Evolutionary conservation across 2,888 invertebrate genomes (phyloP).

Genomic region (Nemapogon koenigi): DNA sequence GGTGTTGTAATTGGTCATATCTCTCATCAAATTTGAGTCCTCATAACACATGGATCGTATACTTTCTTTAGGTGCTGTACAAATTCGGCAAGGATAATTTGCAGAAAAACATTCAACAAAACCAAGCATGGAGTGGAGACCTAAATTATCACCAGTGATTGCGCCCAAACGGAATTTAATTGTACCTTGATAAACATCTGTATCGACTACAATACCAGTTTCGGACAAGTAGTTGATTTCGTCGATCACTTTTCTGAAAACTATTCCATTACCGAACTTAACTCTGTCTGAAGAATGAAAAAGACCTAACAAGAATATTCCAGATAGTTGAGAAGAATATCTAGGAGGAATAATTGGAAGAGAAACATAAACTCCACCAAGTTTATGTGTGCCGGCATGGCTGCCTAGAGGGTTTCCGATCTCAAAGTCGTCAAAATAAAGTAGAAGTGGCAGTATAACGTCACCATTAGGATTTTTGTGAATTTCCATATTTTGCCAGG

Average conservation of each 20-base stretch:
- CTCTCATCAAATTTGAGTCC: conserved; percentile 1
- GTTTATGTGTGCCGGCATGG: conserved; percentile 12
- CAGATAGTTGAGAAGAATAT: conserved; percentile 8
- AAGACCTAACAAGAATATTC: conserved; percentile 11
- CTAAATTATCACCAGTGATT: conserved; percentile 17
- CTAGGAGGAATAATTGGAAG: conserved; percentile 12
- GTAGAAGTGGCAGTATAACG: conserved; percentile 7
- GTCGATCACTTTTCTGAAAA: conserved; percentile 8
- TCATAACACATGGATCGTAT: conserved; percentile 9
- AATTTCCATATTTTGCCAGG: conserved; percentile 1
- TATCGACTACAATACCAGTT: conserved; percentile 4
- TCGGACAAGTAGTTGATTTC: conserved; percentile 8
- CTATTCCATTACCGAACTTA: conserved; percentile 11
- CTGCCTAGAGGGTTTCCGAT: conserved; percentile 11
- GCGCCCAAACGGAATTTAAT: conserved; percentile 14
- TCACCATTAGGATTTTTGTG: neutral
- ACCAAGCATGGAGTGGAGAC: conserved; percentile 15
- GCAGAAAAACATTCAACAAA: conserved; percentile 15
- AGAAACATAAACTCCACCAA: conserved; percentile 11
- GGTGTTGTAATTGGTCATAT: neutral
- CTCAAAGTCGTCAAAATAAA: conserved; percentile 14
- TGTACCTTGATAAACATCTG: conserved; percentile 8
- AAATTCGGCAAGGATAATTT: conserved; percentile 11
- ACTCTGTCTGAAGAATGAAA: conserved; percentile 12
- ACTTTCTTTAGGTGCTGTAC: conserved; percentile 8